These are phyloP conservation scores for Synodontis membranacea DNA, from an alignment of 2,113 vertebrate genomes.

Conservation along the genomic window DNA sequence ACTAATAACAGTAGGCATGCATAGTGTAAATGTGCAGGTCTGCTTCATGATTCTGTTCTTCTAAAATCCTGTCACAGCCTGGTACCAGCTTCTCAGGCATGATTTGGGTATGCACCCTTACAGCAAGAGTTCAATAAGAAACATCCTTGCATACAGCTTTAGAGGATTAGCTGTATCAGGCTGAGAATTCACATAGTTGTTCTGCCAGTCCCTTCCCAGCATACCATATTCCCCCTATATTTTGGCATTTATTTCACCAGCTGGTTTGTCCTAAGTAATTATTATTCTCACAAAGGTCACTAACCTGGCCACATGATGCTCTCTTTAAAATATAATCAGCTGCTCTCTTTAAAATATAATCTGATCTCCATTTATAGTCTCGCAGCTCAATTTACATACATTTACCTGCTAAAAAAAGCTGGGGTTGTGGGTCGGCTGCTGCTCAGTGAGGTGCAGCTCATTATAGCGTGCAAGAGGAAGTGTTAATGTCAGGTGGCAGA, in stretches of 20 bases:
- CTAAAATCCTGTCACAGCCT: slow-evolving; percentile 11
- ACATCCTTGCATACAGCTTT: slow-evolving; percentile 36
- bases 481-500: slow-evolving; percentile 40
- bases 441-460: slow-evolving; percentile 44
- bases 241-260: neutral
- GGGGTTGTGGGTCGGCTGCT: slow-evolving; percentile 31
- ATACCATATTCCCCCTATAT: neutral
- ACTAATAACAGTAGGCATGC: neutral
- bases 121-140: slow-evolving; percentile 31
- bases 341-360: slow-evolving; percentile 40
- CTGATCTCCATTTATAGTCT: slow-evolving; percentile 8
- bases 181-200: slow-evolving; percentile 33
- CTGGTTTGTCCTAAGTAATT: neutral
- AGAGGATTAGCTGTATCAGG: slow-evolving; percentile 39
- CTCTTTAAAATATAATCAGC: slow-evolving; percentile 43
- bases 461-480: slow-evolving; percentile 38
- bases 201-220: slow-evolving; percentile 6
- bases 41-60: neutral
- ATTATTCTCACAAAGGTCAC: neutral
- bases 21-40: neutral
- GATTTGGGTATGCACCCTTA: slow-evolving; percentile 20
- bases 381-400: slow-evolving; percentile 18
- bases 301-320: neutral
- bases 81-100: slow-evolving; percentile 20
- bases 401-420: slow-evolving; percentile 29